A percentile compares a stretch with the other conserved stretches of the same genome.
Conservation (phyloP, 2,888 invertebrate genomes). For the Acrocyrtus sp. region DNA sequence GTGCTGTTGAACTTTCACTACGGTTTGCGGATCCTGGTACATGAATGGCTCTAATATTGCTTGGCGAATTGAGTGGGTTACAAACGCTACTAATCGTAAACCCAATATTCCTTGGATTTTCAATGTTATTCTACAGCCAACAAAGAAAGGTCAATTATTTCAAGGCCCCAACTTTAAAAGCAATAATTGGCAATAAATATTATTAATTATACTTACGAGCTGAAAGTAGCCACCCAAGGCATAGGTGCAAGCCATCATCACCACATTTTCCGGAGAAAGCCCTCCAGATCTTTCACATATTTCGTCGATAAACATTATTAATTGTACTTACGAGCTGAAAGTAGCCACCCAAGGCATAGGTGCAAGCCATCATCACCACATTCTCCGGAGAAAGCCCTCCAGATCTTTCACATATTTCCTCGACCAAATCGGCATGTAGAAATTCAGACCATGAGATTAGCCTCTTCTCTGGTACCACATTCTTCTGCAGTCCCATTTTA, state of each 20-base stretch:
- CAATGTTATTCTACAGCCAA: slow-evolving; percentile 29
- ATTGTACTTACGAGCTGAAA: slow-evolving; percentile 32
- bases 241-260: slow-evolving; percentile 34
- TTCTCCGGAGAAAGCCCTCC: slow-evolving; percentile 19
- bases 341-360: slow-evolving; percentile 35
- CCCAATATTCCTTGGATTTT: slow-evolving; percentile 27
- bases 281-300: slow-evolving; percentile 17
- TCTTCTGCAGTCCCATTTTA: slow-evolving; percentile 22
- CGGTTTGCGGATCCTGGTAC: neutral
- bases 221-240: slow-evolving; percentile 38
- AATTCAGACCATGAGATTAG: slow-evolving; percentile 45
- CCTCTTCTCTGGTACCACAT: neutral
- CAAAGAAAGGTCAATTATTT: too few relatives aligned
- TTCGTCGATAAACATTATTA: neutral
- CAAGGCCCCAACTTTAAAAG: too few relatives aligned
- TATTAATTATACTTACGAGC: too few relatives aligned
- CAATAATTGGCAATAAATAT: too few relatives aligned
- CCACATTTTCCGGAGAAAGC: slow-evolving; percentile 23
- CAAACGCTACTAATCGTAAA: slow-evolving; percentile 12
- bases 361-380: slow-evolving; percentile 36
- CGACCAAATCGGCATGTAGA: slow-evolving; percentile 28
- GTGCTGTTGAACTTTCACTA: too few relatives aligned
- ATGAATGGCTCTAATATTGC: slow-evolving; percentile 6
- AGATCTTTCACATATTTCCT: slow-evolving; percentile 31
- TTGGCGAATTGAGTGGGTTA: neutral